Base-by-base conservation (phyloP, 2,113 vertebrate genomes). In the Stomatorhinus ivindoensis region DNA sequence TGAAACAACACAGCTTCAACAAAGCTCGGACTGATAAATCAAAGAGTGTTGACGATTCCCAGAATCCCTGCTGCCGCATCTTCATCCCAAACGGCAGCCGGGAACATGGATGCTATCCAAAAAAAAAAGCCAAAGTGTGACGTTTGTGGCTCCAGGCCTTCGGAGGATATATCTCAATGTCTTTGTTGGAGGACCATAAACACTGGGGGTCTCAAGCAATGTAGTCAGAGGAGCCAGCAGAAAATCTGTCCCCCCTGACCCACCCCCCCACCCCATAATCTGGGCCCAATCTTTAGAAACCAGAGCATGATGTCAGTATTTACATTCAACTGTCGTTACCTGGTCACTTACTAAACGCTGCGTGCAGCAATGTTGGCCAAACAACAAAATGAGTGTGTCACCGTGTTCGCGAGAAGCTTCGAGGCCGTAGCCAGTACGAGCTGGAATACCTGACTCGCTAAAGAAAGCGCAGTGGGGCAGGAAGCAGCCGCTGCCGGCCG, bases 401-500 rank as follows among this genome's bases (percentile, higher is more conserved):
- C 55, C 3, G 17, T 53, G 42, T 76, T 42, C 9, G 31, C 31
- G 48, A 11, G 76, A 39, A 65, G 31, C 13, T 88, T 65, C 2
- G 7, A 39, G 86, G 31, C 61, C 3, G 55, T 39, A 47, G 39
- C 9, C 8, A 58, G 88, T 88, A 76, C 19, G 15, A 48, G 15
- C 90, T 51, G 82, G 7, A 90, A 87, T 55, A 90, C 48, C 48
- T 90, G 87, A 50, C 46, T 10, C 61, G 44, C 86, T 8, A 58
- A 24, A 88, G 24, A 39, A 82, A n/a, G 27, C 80, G 47, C 15
- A 51, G 80, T 39, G 69, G 31, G 65, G 82, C 88, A 19, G 48
- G 80, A 89, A 89, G 51, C 31, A 19, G 46, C 44, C 10, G n/a
- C 3, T 7, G 35, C 17, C 5, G 73, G 13, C 15, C 15, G 35